Evolutionary conservation across 2,113 vertebrate genomes (phyloP).

Genomic region (Carlito syrichta): DNA sequence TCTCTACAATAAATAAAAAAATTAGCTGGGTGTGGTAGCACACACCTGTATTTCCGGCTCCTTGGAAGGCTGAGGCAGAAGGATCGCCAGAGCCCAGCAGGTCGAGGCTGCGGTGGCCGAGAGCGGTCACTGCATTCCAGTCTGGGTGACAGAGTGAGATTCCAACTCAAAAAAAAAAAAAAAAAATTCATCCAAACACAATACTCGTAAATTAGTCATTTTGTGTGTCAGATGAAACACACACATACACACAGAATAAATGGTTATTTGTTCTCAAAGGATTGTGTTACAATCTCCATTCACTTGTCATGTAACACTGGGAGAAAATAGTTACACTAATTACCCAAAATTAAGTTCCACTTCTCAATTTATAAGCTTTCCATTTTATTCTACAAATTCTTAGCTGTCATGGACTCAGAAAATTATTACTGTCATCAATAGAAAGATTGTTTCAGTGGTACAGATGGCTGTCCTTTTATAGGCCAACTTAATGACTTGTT

Average conservation of each 20-base stretch:
- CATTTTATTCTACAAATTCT: constrained; percentile 75
- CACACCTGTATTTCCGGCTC: too few species aligned
- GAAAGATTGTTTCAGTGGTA: constrained; percentile 73
- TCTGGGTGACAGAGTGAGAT: too few species aligned
- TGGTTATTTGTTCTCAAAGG: not conserved
- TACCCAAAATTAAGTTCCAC: constrained; percentile 64
- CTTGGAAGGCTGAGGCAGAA: too few species aligned
- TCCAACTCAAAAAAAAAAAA: too few species aligned
- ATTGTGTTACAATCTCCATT: constrained; percentile 21
- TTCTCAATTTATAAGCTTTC: constrained; percentile 69
- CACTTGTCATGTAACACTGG: not conserved
- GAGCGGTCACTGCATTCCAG: too few species aligned
- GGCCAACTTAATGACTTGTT: constrained; percentile 82
- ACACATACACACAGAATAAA: not conserved
- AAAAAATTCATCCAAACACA: constrained; percentile 32
- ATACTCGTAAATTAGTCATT: not conserved
- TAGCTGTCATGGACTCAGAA: constrained; percentile 71
- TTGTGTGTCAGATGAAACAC: not conserved
- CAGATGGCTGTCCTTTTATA: constrained; percentile 85
- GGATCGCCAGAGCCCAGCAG: too few species aligned
- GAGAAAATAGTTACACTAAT: constrained; percentile 59
- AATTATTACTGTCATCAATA: constrained; percentile 79
- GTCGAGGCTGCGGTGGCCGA: too few species aligned
- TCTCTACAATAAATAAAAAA: too few species aligned
- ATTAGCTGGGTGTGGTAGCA: too few species aligned